Evolutionary conservation across 53 echinoderm and acorn worm species (phyloP), one percentile per base, ranked within the genome.

Genomic region (Paracentrotus lividus): DNA sequence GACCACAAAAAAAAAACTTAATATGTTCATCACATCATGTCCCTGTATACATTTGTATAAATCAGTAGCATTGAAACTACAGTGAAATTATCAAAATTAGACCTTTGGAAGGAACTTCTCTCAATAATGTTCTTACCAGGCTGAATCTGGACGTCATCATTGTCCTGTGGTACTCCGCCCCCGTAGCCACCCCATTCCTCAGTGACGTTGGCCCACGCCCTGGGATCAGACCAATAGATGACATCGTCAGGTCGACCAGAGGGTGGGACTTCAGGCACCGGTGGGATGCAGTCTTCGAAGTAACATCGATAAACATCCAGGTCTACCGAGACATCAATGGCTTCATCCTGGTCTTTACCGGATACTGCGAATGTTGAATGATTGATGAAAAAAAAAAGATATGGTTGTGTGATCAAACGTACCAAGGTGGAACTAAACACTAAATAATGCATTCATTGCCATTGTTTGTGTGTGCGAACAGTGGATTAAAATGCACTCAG

Each of bases 271-370:
- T 59, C 60, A 18, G 97, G 98, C 5, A 95, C 94, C 3, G 99
- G 99, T n/a, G 76, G 66, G 53, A 97, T 94, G 90, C 99, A 99
- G 52, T 96, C 94, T 38, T 94, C 52, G 54, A 61, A 99, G 94
- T 93, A 99, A 88, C 97, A 99, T 49, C 97, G 96, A 91, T 96
- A 97, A 27, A 99, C 94, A 47, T 99, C 94, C 69, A 99, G 92
- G 87, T 96, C 64, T 27, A 97, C 76, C 3, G 61, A 27, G 23
- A 93, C 49, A 64, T 95, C 58, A 4, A 23, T 72, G 1, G 92
- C 93, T 0, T 18, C 38, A 8, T 88, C 69, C 23, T 90, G 64
- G 4, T 94, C 99, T 42, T 96, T 97, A 15, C 99, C 99, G 34
- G 99, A 96, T 40, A 99, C 99, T 99, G 88, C 36, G 34, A 8